Evolutionary conservation across 1,140 invertebrate species (phyloP), one percentile per base, ranked within the genome.

Genomic region (Temnothorax curvispinosus): DNA sequence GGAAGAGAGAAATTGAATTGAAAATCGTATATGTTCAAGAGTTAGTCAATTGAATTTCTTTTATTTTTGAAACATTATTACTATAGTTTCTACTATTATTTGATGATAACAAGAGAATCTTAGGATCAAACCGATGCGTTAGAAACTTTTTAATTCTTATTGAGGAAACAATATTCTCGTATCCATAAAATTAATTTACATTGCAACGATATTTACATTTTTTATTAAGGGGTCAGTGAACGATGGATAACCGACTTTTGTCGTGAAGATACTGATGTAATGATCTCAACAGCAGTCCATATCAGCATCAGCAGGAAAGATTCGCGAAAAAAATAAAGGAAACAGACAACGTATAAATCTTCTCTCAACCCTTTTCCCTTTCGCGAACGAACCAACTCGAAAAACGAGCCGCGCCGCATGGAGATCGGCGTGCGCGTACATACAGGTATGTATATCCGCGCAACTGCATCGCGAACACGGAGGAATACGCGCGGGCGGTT

Each of bases 401-500:
- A 85, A 85, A 85, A 85, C 74, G 58, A 41, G 27, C 72, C n/a
- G n/a, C 74, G 32, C 72, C 50, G 52, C 65, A 86, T 60, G 60
- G 69, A 80, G 76, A 69, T 88, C 47, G 32, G 50, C 60, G 60
- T 32, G 47, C 77, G 41, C 41, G 50, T 21, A 62, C 77, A 81
- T 74, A 41, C 6, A 41, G 1, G 38, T 41, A 41, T 77, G 3
- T 78, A 65, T 44, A 32, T 69, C 9, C 44, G 35, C 38, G 58
- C 86, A 77, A 76, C 86, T 35, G 56, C 65, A n/a, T 69, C 74
- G 54, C 56, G 69, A 58, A 88, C 78, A 69, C 78, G 71, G 77
- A 89, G 77, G 35, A 86, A 80, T 72, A 81, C 64, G 65, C 64
- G 65, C 65, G 80, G 18, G 8, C 74, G 35, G 47, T 44, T 52